These are phyloP conservation scores for Galemys pyrenaicus DNA, from an alignment of 2,113 vertebrate species.

Conservation along the genomic window DNA sequence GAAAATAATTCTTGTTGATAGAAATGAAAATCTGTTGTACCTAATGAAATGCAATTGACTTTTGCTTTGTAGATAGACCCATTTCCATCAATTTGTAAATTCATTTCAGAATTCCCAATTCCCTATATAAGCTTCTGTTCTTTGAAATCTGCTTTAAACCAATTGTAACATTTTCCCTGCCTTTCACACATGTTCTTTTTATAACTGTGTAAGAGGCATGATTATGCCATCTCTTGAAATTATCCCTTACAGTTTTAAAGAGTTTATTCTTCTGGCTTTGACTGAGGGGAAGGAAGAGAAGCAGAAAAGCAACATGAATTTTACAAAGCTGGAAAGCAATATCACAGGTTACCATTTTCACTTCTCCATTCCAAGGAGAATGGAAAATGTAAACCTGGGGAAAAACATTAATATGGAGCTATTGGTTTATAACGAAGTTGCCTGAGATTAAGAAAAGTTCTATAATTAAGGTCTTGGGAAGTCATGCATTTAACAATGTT, in stretches of 20 bases:
- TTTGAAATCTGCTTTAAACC: neutral
- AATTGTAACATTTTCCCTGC: neutral
- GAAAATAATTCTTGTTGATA: neutral
- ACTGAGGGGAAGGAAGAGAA: slow-evolving; percentile 41
- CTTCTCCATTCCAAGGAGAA: slow-evolving; percentile 60
- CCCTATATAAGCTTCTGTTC: neutral
- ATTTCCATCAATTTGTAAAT: neutral
- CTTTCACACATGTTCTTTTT: neutral
- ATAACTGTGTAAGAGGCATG: neutral
- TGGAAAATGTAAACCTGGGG: slow-evolving; percentile 73
- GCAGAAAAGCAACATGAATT: slow-evolving; percentile 8
- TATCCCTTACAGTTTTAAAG: slow-evolving; percentile 56
- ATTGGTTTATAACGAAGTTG: slow-evolving; percentile 66
- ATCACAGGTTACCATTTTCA: slow-evolving; percentile 67
- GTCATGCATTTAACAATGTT: slow-evolving; percentile 45
- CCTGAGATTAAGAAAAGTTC: slow-evolving; percentile 49
- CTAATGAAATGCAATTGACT: neutral
- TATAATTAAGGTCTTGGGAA: neutral
- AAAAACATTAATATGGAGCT: slow-evolving; percentile 64
- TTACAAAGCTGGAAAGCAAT: slow-evolving; percentile 55
- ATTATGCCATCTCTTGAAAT: slow-evolving; percentile 3
- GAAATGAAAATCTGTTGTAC: neutral
- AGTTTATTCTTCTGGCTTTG: slow-evolving; percentile 59
- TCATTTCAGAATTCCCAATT: neutral
- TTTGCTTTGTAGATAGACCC: neutral